Evolutionary conservation across 2,797 vertebrate species (phyloP), one percentile per base, ranked within the genome.

Genomic region (Phalloptychus januarius): DNA sequence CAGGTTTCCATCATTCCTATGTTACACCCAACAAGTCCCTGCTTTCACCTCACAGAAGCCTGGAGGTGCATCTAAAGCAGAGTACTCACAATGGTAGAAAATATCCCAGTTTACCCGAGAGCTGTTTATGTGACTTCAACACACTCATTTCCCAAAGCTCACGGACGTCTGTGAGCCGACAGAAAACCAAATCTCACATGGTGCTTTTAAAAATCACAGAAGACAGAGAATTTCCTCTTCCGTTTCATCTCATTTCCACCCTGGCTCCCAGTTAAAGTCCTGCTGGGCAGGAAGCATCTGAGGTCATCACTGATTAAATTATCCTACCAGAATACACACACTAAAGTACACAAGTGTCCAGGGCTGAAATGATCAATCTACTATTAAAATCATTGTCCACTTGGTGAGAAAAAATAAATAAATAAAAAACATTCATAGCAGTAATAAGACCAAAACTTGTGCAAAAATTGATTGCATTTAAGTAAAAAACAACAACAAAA

Each of bases 121-220:
- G 65, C 74, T 54, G 12, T 78, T 63, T 54, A 52, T 25, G 23
- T 20, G 63, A 54, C 50, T 50, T 54, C 4, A 61, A 71, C 75
- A 83, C 84, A 82, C 82, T 46, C 71, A 1, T 45, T 74, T 76
- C 76, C 72, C 79, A 86, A 85, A 88, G 25, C 73, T 90, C 81
- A 71, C 89, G 86, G 67, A 45, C 31, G 36, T 33, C 65, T 84
- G 89, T 83, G 81, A 90, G 74, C 71, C 8, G 23, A 74, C 74
- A 44, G 85, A 84, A 87, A 85, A 76, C 74, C 78, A 71, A 86
- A 78, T 42, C 75, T 86, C 84, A 82, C 67, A 79, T 79, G 25
- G 80, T 2, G 74, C 72, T 84, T 89, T 88, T 85, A 88, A 87
- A 67, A 28, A 40, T 90, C 86, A 81, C 74, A n/a, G 80, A 78